Evolutionary conservation across 2,113 vertebrate species (phyloP).

Genomic region (Cinclus mexicanus): DNA sequence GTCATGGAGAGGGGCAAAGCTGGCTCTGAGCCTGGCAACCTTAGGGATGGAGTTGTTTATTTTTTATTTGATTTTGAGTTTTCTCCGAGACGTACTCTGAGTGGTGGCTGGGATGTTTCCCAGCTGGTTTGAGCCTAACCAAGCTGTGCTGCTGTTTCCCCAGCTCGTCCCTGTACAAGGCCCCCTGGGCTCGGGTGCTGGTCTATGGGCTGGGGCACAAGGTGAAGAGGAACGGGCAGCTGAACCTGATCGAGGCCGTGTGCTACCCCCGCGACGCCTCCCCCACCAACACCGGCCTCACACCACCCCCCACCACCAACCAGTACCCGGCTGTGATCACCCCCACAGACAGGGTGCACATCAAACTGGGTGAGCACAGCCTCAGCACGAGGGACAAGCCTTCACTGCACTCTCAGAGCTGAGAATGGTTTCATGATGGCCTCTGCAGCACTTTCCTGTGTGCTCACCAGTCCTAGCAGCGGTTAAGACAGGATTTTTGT

Average conservation of each 20-base stretch:
- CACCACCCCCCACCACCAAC: slow-evolving; percentile 92
- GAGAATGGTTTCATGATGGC: accelerated
- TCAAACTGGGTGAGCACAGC: slow-evolving; percentile 73
- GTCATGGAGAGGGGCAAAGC: slow-evolving; percentile 15
- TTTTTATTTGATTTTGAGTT: not conserved
- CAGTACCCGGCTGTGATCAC: slow-evolving; percentile 95
- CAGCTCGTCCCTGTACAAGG: slow-evolving; percentile 96
- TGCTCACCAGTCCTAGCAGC: accelerated
- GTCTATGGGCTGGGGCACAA: slow-evolving; percentile 95
- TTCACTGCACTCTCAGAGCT: not conserved
- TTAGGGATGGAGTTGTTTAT: not conserved
- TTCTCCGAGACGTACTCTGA: not conserved
- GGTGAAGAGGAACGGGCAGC: slow-evolving; percentile 90
- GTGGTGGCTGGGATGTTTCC: not conserved
- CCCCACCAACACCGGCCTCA: slow-evolving; percentile 95
- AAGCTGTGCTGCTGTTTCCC: not conserved
- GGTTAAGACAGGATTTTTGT: not conserved
- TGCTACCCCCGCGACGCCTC: slow-evolving; percentile 95
- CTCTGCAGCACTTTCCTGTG: not conserved
- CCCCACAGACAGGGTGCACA: slow-evolving; percentile 93
- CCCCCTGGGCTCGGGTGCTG: slow-evolving; percentile 93
- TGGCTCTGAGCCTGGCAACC: not conserved
- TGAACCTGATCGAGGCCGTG: slow-evolving; percentile 92
- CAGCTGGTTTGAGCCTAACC: not conserved
- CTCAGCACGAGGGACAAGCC: not conserved